Percentiles rank a stretch among this genome's conserved stretches.
Conservation (phyloP, 2,113 vertebrate species). For the Lagenorhynchus albirostris region DNA sequence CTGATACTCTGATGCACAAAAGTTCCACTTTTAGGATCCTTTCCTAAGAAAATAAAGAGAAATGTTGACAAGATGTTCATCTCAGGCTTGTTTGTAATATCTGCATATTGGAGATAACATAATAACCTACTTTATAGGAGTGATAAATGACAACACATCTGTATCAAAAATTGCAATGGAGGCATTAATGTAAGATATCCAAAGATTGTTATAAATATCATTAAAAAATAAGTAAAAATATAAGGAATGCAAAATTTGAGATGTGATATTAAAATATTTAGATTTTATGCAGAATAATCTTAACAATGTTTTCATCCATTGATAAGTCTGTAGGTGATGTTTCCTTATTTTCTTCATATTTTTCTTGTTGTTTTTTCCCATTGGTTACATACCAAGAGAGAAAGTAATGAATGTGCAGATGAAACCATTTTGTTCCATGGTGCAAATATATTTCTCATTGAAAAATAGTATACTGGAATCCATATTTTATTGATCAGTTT, state of each 20-base stretch:
- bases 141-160: not conserved
- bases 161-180: not conserved
- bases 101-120: not conserved
- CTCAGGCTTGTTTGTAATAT: not conserved
- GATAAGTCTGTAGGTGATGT: not conserved
- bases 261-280: not conserved
- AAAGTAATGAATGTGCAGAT: not conserved
- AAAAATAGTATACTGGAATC: not conserved
- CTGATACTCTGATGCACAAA: not conserved
- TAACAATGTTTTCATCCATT: not conserved
- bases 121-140: not conserved
- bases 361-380: not conserved
- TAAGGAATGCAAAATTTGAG: not conserved
- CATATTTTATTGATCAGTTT: not conserved
- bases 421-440: not conserved
- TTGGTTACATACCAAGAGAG: not conserved
- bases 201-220: not conserved
- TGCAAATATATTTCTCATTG: not conserved
- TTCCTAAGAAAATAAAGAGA: not conserved
- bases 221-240: not conserved
- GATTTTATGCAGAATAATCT: not conserved
- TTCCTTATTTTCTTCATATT: not conserved
- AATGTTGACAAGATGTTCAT: not conserved
- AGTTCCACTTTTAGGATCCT: not conserved
- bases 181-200: not conserved